A percentile compares a stretch with the other conserved stretches of the same genome.
phyloP scores from a whole-genome alignment of 64 coral and sea anemone genomes.

The Pocillopora verrucosa region DNA sequence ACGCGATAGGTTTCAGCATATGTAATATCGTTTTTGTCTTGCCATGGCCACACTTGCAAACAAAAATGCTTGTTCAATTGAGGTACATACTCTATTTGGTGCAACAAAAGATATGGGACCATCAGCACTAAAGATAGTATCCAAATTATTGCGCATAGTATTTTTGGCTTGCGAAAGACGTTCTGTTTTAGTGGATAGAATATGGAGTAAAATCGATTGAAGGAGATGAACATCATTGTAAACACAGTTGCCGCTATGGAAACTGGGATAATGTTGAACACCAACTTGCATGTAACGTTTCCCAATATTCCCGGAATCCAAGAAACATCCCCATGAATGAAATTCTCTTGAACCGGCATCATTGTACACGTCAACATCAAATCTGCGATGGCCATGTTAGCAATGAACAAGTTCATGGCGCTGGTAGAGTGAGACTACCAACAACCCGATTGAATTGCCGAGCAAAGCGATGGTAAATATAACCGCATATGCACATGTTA shows the following conservation, averaged over 20 bases:
- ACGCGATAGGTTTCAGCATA: not conserved
- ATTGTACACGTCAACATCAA: slow-evolving; percentile 1
- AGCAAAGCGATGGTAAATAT: not conserved
- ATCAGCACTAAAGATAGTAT: slow-evolving; percentile 26
- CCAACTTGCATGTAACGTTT: slow-evolving; percentile 30
- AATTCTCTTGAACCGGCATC: slow-evolving; percentile 37
- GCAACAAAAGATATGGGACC: slow-evolving; percentile 4
- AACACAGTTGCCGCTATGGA: slow-evolving; percentile 46
- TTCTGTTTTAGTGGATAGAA: slow-evolving; percentile 36
- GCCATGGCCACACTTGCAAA: not conserved
- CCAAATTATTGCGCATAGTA: slow-evolving; percentile 35
- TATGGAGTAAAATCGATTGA: slow-evolving; percentile 28
- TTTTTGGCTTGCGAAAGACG: slow-evolving; percentile 22
- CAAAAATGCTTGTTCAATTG: not conserved
- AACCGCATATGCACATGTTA: not conserved
- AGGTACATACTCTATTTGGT: not conserved
- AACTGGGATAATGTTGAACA: slow-evolving; percentile 40
- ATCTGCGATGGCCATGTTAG: slow-evolving; percentile 40
- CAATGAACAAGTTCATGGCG: slow-evolving; percentile 41
- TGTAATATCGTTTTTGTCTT: not conserved
- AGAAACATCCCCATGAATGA: not conserved
- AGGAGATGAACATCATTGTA: slow-evolving; percentile 37
- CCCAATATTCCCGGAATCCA: slow-evolving; percentile 46
- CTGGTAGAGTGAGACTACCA: slow-evolving; percentile 17
- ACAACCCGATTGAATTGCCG: slow-evolving; percentile 3